phyloP scores from a whole-genome alignment of 2,113 vertebrate genomes.

The Urocolius indicus region DNA sequence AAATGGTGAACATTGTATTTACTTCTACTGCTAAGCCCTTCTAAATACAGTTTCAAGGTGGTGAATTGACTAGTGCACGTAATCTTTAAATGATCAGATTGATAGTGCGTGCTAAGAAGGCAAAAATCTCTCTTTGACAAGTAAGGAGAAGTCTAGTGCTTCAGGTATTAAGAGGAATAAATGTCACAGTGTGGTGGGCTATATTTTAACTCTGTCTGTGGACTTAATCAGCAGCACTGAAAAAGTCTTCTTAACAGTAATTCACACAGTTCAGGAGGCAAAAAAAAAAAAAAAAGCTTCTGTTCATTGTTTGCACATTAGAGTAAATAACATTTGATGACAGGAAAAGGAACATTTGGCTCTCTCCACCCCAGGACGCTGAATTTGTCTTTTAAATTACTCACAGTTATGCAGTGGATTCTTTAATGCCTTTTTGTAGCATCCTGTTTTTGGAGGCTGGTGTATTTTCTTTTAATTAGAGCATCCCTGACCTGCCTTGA shows the following conservation, averaged over 20 bases:
- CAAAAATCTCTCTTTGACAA: conserved; percentile 12
- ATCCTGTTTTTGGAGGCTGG: neutral
- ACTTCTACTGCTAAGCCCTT: conserved; percentile 1
- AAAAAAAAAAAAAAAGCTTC: neutral
- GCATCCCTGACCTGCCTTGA: neutral
- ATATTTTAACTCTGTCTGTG: neutral
- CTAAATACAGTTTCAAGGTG: neutral
- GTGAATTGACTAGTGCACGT: neutral
- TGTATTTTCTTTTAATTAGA: conserved; percentile 15
- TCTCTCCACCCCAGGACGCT: conserved; percentile 1
- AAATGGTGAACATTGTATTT: conserved; percentile 57
- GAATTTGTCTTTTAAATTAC: conserved; percentile 57
- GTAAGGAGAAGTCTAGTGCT: neutral
- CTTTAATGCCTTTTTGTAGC: neutral
- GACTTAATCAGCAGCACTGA: neutral
- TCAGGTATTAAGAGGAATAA: neutral
- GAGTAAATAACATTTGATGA: conserved; percentile 58
- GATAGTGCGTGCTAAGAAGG: conserved; percentile 4
- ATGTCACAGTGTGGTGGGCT: neutral
- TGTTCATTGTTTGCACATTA: conserved; percentile 65
- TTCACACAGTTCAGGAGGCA: neutral
- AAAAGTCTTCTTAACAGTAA: conserved; percentile 31
- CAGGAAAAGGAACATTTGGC: conserved; percentile 58
- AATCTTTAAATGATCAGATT: conserved; percentile 18
- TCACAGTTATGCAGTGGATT: neutral